A percentile compares a stretch with the other conserved stretches of the same genome.
Conservation (phyloP, 1,140 invertebrate genomes). For the Dendroctonus ponderosae region DNA sequence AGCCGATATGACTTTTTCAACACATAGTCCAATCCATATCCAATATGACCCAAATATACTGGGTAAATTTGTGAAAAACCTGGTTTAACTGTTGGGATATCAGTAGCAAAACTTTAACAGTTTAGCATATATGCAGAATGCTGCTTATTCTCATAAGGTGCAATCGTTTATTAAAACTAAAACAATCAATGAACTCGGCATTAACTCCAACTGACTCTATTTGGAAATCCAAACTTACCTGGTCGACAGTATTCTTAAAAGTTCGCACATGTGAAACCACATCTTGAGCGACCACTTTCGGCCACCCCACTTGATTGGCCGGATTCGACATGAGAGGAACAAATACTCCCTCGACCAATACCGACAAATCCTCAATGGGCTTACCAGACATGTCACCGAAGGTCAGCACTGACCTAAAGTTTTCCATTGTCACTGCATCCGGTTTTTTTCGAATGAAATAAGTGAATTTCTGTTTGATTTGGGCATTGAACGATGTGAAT, state of each 20-base stretch:
- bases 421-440: constrained; percentile 58
- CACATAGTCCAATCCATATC: too few relatives aligned
- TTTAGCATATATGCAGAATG: too few relatives aligned
- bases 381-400: constrained; percentile 78
- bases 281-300: constrained; percentile 71
- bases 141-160: too few relatives aligned
- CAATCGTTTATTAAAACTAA: too few relatives aligned
- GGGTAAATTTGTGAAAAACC: too few relatives aligned
- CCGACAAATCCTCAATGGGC: constrained; percentile 74
- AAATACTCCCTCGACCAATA: constrained; percentile 75
- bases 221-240: constrained; percentile 53
- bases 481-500: constrained; percentile 44
- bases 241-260: constrained; percentile 71
- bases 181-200: too few relatives aligned
- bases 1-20: too few relatives aligned
- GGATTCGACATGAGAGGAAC: constrained; percentile 69
- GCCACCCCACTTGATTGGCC: constrained; percentile 72
- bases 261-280: constrained; percentile 72
- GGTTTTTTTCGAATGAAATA: constrained; percentile 66
- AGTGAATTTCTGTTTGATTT: constrained; percentile 57
- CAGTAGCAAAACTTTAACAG: too few relatives aligned
- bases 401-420: constrained; percentile 62
- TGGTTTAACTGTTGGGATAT: too few relatives aligned
- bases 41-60: too few relatives aligned
- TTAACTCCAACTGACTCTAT: not conserved